Percentiles rank a stretch among this genome's conserved stretches.
Conservation (phyloP, 2,797 vertebrate genomes). For the Anguilla pacifica region DNA sequence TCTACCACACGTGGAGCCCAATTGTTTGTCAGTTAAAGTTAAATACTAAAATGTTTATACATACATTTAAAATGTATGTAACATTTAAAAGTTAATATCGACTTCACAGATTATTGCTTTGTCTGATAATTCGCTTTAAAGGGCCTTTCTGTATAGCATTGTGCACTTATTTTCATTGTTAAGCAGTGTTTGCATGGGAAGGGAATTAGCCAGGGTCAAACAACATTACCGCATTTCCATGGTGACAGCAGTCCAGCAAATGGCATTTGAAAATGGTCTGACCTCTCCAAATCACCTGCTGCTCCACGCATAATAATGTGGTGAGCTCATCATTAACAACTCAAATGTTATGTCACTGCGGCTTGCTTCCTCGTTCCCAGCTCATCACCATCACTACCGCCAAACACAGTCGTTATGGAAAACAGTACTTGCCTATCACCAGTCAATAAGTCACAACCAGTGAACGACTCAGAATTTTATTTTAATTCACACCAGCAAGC, state of each 20-base stretch:
- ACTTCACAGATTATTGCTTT: background rate
- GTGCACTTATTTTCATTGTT: background rate
- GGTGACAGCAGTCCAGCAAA: background rate
- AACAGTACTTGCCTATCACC: background rate
- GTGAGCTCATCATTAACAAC: background rate
- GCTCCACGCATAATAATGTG: background rate
- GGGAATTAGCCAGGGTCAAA: background rate
- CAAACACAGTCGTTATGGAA: background rate
- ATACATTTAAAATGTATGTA: background rate
- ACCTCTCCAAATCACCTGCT: background rate
- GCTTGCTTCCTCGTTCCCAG: background rate
- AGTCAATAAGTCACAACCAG: background rate
- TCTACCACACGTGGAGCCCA: background rate
- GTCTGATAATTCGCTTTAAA: background rate
- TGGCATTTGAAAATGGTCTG: background rate
- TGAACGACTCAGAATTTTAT: background rate
- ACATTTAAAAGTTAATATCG: no score
- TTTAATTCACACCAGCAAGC: background rate
- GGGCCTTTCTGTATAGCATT: background rate
- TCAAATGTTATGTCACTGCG: background rate
- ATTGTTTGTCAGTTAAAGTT: background rate
- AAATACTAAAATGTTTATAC: background rate
- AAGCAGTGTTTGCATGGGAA: background rate
- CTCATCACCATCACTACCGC: background rate
- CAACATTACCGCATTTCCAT: background rate